These are phyloP conservation scores for Holothuria scabra DNA, from an alignment of 53 echinoderm and acorn worm genomes.

Conservation along the genomic window DNA sequence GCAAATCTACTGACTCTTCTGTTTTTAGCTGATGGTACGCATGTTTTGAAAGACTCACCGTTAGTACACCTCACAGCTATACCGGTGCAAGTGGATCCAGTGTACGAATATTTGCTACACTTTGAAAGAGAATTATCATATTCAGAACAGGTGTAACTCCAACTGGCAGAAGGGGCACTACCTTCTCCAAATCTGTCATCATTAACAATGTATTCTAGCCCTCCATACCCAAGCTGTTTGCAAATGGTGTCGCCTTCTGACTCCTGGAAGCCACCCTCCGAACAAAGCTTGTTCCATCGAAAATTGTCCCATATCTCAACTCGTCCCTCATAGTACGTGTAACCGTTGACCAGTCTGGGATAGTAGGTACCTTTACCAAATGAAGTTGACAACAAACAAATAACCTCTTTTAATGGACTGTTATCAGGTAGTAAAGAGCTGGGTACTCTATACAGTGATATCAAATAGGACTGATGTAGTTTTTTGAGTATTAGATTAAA, in stretches of 20 bases:
- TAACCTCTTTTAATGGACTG: no score
- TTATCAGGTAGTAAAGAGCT: no score
- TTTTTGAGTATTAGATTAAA: no score
- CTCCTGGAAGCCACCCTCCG: neutral
- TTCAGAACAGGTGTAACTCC: conserved; percentile 6
- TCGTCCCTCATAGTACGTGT: neutral
- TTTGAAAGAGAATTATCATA: neutral
- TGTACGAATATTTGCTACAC: no score
- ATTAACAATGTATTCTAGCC: neutral
- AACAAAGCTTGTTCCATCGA: neutral
- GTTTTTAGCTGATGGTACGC: no score
- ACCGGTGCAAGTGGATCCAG: no score
- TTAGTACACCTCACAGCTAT: no score
- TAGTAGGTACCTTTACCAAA: neutral
- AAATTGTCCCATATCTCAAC: neutral
- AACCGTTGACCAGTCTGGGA: neutral
- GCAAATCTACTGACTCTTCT: no score
- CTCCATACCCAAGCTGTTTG: conserved; percentile 17
- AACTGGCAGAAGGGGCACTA: neutral
- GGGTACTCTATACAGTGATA: no score
- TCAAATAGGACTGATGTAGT: no score
- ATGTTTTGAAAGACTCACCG: no score
- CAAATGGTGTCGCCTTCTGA: neutral
- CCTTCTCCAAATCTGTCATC: conserved; percentile 19
- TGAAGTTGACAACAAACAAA: no score